Base-by-base conservation (phyloP, 1,140 invertebrate species). In the Cephus cinctus region DNA sequence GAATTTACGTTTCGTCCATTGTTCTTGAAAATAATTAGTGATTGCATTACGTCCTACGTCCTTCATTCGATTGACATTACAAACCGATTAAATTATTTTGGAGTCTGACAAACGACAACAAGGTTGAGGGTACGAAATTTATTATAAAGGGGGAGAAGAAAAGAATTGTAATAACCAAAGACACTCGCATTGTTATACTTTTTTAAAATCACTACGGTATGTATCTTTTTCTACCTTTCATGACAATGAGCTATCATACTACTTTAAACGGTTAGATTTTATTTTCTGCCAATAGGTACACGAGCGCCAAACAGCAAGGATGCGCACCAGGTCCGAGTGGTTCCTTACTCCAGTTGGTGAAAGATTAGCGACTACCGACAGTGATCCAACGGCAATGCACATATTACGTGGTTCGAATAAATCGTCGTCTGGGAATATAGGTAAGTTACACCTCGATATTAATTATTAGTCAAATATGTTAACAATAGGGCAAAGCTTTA, bases 271-370 rank as follows among this genome's bases (percentile, higher is more conserved):
- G n/a, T n/a, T n/a, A n/a, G n/a, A n/a, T n/a, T n/a, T n/a, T n/a
- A n/a, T n/a, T n/a, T n/a, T n/a, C n/a, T n/a, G n/a, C n/a, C n/a
- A n/a, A n/a, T 76, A 92, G 89, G 93, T 96, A 49, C 92, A 96
- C 79, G 92, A 96, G 79, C 81, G 92, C 69, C 94, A 96, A 82
- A 89, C 90, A 44, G 90, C 88, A 69, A 81, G 94, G 56, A 96
- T 96, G 92, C 83, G 89, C 72, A 94, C 91, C 34, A 82, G 93
- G 59, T 94, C 91, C 34, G 92, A 96, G 73, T 96, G 93, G 93
- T 96, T 95, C 80, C 82, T 96, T 65, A 86, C 86, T 56, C 87
- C 87, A 35, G 83, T 85, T 40, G 70, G 75, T 39, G 77, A 74
- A 65, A 61, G 67, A 58, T 54, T 73, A 21, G 43, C 61, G 4